Base-by-base conservation (phyloP, 2,113 vertebrate species). In the Neolamprologus cancellatus region DNA sequence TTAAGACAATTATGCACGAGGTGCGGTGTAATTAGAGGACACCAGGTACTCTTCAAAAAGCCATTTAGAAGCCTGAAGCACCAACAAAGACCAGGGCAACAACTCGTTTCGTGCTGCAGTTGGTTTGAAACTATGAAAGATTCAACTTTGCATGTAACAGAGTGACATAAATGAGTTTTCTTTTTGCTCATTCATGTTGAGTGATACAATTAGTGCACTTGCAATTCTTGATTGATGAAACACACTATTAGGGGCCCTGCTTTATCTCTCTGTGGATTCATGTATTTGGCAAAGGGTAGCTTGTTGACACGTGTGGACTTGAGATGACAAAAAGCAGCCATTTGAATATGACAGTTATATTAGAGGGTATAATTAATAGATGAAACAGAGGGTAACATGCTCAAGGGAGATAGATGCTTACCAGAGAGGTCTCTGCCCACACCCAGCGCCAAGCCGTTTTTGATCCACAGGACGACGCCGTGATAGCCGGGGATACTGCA, bases 401-500 rank as follows among this genome's bases (percentile, higher is more conserved):
- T 59, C 25, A 85, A 81, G 52, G 44, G 55, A 34, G 34, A 71
- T 57, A 78, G 52, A 81, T 41, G 25, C 9, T 23, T 96, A 99
- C 99, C 98, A 34, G 98, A 97, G 81, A 99, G 98, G 88, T 99
- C 98, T 88, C 98, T 96, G 81, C 98, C 98, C 4, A 99, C 98
- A 0, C 99, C 99, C 0, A 99, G 95, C 4, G 98, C 99, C 34
- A 99, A 94, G 82, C 98, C 98, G 0, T 99, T 98, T 91, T 99
- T 99, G 89, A 99, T 98, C 99, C 99, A 99, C 14, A 99, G 97
- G 57, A 99, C 98, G 1, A 99, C 97, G 5, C 99, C 98, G 25
- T 97, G 98, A 17, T 99, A 99, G 52, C 97, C 97, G 0, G 98
- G 98, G 90, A 99, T 99, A 76, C 98, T 97, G 3, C 99, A 99